phyloP scores from a whole-genome alignment of 2,113 vertebrate genomes.

The Pionites leucogaster region DNA sequence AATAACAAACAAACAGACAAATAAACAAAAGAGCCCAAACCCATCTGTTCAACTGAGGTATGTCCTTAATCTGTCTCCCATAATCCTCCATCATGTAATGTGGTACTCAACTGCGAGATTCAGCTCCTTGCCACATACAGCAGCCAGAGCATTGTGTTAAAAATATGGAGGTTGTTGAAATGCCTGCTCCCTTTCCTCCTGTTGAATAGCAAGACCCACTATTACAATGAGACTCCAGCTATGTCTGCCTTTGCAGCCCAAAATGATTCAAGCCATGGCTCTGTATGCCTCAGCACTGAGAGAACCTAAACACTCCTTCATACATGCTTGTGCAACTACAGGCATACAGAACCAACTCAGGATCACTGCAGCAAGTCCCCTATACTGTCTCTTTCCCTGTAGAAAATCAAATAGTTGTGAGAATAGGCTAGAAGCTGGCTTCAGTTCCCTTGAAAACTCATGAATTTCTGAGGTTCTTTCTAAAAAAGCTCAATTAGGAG shows the following conservation, averaged over 20 bases:
- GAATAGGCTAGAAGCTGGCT: neutral
- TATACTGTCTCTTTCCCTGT: fast-evolving
- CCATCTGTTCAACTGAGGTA: neutral
- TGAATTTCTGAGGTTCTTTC: neutral
- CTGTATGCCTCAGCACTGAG: neutral
- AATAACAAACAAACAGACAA: too few relatives aligned
- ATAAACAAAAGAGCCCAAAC: neutral
- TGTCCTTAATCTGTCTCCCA: neutral
- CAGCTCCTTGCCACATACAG: neutral
- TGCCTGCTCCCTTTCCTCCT: fast-evolving
- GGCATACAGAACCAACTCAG: neutral
- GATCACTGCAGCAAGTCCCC: neutral
- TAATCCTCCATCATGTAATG: fast-evolving
- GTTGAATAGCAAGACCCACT: fast-evolving
- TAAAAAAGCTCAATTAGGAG: neutral
- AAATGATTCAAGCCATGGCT: neutral
- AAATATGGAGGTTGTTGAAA: fast-evolving
- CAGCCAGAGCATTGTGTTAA: neutral
- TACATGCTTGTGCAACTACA: neutral
- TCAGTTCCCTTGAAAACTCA: neutral
- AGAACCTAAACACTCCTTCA: neutral
- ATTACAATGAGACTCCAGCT: neutral
- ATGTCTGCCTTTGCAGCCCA: neutral
- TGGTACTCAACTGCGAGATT: neutral
- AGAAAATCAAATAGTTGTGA: neutral